These are phyloP conservation scores for Hippocampus guttulatus DNA, from an alignment of 2,113 vertebrate species.

Conservation along the genomic window DNA sequence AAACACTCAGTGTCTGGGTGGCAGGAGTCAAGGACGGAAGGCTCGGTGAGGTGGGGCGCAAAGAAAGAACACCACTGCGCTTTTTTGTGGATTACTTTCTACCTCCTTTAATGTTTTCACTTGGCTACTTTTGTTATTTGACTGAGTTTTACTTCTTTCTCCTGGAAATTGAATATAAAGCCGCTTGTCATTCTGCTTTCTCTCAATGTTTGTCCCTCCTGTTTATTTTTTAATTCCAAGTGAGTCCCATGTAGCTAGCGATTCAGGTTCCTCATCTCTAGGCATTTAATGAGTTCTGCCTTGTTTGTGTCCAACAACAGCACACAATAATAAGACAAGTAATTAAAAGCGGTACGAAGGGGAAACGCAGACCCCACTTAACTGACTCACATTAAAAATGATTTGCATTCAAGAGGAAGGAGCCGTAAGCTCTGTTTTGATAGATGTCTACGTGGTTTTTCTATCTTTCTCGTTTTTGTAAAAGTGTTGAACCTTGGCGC, in stretches of 20 bases:
- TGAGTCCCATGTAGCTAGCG: slow-evolving; percentile 63
- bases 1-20: slow-evolving; percentile 58
- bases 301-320: slow-evolving; percentile 70
- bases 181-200: slow-evolving; percentile 36
- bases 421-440: slow-evolving; percentile 39
- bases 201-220: slow-evolving; percentile 36
- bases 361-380: slow-evolving; percentile 43
- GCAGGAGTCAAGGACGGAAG: slow-evolving; percentile 29
- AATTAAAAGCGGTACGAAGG: slow-evolving; percentile 69
- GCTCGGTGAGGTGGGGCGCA: slow-evolving; percentile 25
- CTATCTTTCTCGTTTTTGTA: slow-evolving; percentile 25
- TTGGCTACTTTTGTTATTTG: neutral
- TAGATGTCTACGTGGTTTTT: slow-evolving; percentile 28
- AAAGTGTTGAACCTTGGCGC: slow-evolving; percentile 18
- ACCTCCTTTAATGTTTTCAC: neutral
- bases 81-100: slow-evolving; percentile 27
- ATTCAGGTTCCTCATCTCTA: slow-evolving; percentile 69
- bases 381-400: slow-evolving; percentile 52
- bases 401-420: slow-evolving; percentile 52
- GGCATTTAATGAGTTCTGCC: slow-evolving; percentile 74
- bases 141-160: slow-evolving; percentile 22
- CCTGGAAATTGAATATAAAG: slow-evolving; percentile 38
- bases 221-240: slow-evolving; percentile 42
- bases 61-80: slow-evolving; percentile 16
- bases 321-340: slow-evolving; percentile 72